These are phyloP conservation scores for Formica selysi DNA, from an alignment of 1,140 invertebrate species.

Conservation along the genomic window DNA sequence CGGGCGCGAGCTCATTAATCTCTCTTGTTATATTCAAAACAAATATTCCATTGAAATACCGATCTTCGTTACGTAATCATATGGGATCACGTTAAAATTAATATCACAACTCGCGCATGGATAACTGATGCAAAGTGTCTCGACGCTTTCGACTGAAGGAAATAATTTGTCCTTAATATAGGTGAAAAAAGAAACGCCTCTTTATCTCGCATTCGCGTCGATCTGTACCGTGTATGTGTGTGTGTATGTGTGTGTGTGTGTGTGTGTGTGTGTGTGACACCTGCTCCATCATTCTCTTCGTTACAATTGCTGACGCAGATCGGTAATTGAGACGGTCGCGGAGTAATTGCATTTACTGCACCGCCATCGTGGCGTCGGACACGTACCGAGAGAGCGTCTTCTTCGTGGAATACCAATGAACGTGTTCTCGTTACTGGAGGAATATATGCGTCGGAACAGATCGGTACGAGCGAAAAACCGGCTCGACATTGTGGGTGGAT, in stretches of 20 bases:
- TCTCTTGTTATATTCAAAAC: constrained; percentile 2
- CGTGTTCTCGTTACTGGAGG: constrained; percentile 71
- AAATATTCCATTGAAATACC: neutral
- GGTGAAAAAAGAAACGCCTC: neutral
- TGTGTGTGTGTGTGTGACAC: constrained; percentile 15
- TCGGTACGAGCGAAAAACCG: constrained; percentile 34
- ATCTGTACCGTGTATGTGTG: constrained; percentile 20
- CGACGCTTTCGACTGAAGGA: too few species aligned
- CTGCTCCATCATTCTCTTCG: constrained; percentile 73
- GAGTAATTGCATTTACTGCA: constrained; percentile 80
- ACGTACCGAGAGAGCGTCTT: constrained; percentile 73
- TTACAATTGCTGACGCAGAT: constrained; percentile 80
- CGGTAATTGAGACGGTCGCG: constrained; percentile 80
- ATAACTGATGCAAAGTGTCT: too few species aligned
- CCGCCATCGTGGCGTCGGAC: constrained; percentile 67
- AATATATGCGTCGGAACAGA: constrained; percentile 63
- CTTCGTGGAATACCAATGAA: constrained; percentile 79
- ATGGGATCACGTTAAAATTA: neutral
- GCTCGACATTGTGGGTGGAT: constrained; percentile 44
- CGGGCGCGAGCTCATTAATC: neutral
- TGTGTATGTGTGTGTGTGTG: neutral
- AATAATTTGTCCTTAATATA: neutral
- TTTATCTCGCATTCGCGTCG: neutral
- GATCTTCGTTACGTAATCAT: neutral
- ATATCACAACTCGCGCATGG: neutral